Percentiles rank a stretch among this genome's conserved stretches.
Evolutionary conservation across 1,140 invertebrate species (phyloP).

Genomic region (Brachionus rotundiformis): DNA sequence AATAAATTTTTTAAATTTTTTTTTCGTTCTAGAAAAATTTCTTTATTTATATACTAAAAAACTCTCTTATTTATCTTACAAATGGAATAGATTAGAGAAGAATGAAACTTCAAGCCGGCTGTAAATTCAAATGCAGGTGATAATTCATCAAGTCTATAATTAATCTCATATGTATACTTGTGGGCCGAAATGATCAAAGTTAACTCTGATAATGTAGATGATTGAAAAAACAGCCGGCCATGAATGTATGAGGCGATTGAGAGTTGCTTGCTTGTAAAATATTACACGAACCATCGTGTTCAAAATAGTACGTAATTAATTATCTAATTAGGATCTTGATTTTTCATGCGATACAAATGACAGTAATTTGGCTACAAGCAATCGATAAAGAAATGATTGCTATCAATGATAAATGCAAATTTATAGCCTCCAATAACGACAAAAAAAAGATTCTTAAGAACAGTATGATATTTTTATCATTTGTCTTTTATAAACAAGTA

Average conservation of each 20-base stretch:
- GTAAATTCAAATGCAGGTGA: neutral
- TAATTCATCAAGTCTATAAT: neutral
- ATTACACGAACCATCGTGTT: neutral
- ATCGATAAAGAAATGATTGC: constrained; percentile 8
- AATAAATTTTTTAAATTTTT: too few species aligned
- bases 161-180: neutral
- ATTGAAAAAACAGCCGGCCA: constrained; percentile 7
- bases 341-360: constrained; percentile 13
- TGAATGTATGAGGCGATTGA: neutral
- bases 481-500: constrained; percentile 15
- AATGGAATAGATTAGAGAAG: too few species aligned
- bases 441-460: neutral
- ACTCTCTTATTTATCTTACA: too few species aligned
- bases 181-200: neutral
- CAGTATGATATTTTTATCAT: constrained; percentile 6
- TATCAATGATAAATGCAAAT: constrained; percentile 6
- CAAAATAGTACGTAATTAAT: neutral
- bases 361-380: neutral
- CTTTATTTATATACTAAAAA: too few species aligned
- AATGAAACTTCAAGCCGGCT: neutral
- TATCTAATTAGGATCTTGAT: constrained; percentile 15
- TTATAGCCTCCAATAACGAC: neutral
- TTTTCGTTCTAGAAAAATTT: too few species aligned
- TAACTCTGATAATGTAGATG: neutral
- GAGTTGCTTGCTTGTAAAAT: neutral